Base-by-base conservation (phyloP, 2,888 invertebrate genomes). In the Eupelmus urozonus region DNA sequence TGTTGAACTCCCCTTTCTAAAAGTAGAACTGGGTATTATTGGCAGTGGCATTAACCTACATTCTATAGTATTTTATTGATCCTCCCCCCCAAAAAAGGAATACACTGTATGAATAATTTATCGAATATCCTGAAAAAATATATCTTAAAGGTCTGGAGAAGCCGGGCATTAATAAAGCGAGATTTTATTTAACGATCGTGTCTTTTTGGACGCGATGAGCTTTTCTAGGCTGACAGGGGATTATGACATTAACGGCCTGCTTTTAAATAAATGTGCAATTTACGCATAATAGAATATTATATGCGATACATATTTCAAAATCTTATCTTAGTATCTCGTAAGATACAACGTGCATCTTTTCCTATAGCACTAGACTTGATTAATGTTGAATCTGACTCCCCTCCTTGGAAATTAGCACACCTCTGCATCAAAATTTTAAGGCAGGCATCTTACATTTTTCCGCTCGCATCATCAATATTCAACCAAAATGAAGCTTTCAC, bases 41-140 rank as follows among this genome's bases (percentile, higher is more conserved):
- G 75, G 65, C 79, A 79, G 74, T 75, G 75, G 75, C 79, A 79
- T 79, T 79, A 79, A 75, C 79, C 79, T 20, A 79, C 70, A 79
- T 79, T 75, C 23, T 27, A 27, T 20, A 27, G 18, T n/a, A 16
- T 29, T 67, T 72, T 65, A 72, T 66, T 65, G 60, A 66, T 70
- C 25, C 20, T n/a, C 40, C 13, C 42, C 20, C 55, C n/a, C 40
- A 18, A 75, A 67, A 76, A 69, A 74, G 11, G 13, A 13, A 25
- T 18, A 7, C 18, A 34, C 59, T 20, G 16, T 40, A 70, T 29
- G 29, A 29, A 49, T 57, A 65, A 55, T 65, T 42, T 25, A 65
- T 66, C 49, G 16, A 25, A 23, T n/a, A 11, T 13, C 7, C 23
- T 27, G n/a, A 2, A n/a, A n/a, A 49, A n/a, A 27, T 5, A 23